A percentile compares a stretch with the other conserved stretches of the same genome.
phyloP scores from a whole-genome alignment of 1,140 invertebrate genomes.

The Drosophila pectinifera region DNA sequence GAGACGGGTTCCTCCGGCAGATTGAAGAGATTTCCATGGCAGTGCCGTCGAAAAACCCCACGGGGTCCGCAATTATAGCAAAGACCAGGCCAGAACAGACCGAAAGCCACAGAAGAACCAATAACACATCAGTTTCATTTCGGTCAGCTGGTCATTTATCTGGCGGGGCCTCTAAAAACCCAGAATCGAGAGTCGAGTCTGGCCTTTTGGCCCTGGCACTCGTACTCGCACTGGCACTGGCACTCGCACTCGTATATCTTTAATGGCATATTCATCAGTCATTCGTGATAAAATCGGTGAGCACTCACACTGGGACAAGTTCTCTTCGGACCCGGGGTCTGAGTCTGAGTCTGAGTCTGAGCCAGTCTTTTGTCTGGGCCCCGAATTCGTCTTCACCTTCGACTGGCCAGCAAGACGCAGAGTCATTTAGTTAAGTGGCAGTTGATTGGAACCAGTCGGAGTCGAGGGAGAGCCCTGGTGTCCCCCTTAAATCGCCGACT shows the following conservation, averaged over 20 bases:
- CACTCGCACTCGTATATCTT: slow-evolving; percentile 68
- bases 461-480: slow-evolving; percentile 11
- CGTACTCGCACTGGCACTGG: slow-evolving; percentile 30
- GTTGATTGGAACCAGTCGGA: slow-evolving; percentile 80
- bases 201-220: slow-evolving; percentile 16
- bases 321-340: slow-evolving; percentile 9
- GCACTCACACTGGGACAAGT: slow-evolving; percentile 39
- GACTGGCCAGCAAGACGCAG: slow-evolving; percentile 53
- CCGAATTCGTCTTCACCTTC: slow-evolving; percentile 50
- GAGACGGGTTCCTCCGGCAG: slow-evolving; percentile 3
- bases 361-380: slow-evolving; percentile 27
- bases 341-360: slow-evolving; percentile 19
- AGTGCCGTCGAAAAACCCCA: slow-evolving; percentile 29
- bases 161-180: slow-evolving; percentile 13
- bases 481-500: slow-evolving; percentile 43
- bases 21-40: slow-evolving; percentile 29
- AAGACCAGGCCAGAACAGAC: background rate
- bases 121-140: slow-evolving; percentile 69
- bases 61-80: slow-evolving; percentile 41
- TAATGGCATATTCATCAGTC: slow-evolving; percentile 83
- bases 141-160: slow-evolving; percentile 73
- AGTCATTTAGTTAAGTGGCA: slow-evolving; percentile 83
- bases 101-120: slow-evolving; percentile 35
- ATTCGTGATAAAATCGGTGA: slow-evolving; percentile 76
- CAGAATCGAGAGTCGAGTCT: slow-evolving; percentile 8